Base-by-base conservation (phyloP, 2,113 vertebrate species). In the Procavia capensis region DNA sequence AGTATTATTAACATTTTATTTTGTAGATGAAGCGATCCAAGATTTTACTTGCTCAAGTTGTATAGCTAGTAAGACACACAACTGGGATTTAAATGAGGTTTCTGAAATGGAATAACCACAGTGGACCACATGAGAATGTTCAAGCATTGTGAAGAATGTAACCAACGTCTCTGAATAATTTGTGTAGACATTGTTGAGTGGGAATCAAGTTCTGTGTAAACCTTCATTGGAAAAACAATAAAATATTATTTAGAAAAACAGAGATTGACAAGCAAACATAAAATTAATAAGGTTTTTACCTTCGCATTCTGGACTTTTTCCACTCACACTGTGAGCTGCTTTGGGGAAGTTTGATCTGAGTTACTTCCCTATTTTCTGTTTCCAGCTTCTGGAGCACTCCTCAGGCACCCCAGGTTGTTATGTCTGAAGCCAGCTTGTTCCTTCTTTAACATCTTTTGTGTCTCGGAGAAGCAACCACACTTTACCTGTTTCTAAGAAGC, bases 11-110 rank as follows among this genome's bases (percentile, higher is more conserved):
- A 45, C 61, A 25, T 86, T 25, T 54, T 90, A 57, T 63, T 84
- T 95, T 79, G 79, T 19, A 85, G 50, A 79, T 41, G 76, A 90
- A 90, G 17, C 72, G 81, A 66, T 70, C 76, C 86, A 24, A 75
- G 31, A 66, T 50, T 59, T 59, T 66, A 59, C 59, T 34, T 82
- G 22, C 64, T 85, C 16, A 31, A 20, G 31, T 75, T n/a, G n/a
- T 25, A 0, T 25, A 89, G 50, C n/a, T 41, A 43, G 19, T 82
- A 92, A 83, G 24, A 70, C 61, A 85, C 63, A 94, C n/a, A 47
- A 66, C 14, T 93, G 39, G n/a, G 24, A 79, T 24, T 50, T 24
- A 14, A 87, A 68, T 68, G 31, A 68, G 31, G 66, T n/a, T 68
- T 68, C 66, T 68, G 66, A 70, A 70, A 17, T 3, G 5, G 34